Base-by-base conservation (phyloP, 2,888 invertebrate genomes). In the Spilosoma lubricipeda region DNA sequence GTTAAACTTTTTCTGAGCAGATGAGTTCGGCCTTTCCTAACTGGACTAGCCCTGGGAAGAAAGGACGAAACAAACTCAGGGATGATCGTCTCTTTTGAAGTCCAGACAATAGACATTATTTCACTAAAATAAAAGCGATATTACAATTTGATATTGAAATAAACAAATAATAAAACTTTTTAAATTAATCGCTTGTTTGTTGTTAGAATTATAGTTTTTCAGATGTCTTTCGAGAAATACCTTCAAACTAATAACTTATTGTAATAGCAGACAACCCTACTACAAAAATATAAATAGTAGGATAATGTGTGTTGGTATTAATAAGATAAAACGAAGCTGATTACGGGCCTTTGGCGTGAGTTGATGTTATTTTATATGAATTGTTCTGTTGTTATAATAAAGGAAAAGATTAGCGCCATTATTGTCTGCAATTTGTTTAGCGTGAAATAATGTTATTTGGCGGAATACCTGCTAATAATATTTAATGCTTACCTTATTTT, bases 331-430 rank as follows among this genome's bases (percentile, higher is more conserved):
- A 52, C 36, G 36, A 48, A n/a, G 13, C 33, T 33, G 67, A 45
- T 72, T 72, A 63, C 20, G 63, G 39, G 42, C 45, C 27, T 67
- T 63, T 30, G 33, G 30, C 72, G 67, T 68, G 63, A 45, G 67
- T 36, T 45, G 18, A 63, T 15, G 59, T 67, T 45, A 73, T 73
- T 70, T 52, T 42, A 13, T 52, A 30, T 18, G 39, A 70, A n/a
- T 67, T 67, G 48, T 71, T 71, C 27, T 71, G 56, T 65, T 67
- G 33, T 72, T 72, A 67, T 67, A 67, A 72, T 71, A 36, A 39
- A n/a, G 36, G 45, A 65, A 33, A 33, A 71, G 18, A 39, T 59
- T 70, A 59, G 18, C 59, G 27, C 30, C 23, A 20, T 27, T 39
- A 52, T 66, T 27, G n/a, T 9, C 27, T 48, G 36, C n/a, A 33